Evolutionary conservation across 2,888 invertebrate genomes (phyloP), one percentile per base, ranked within the genome.

Genomic region (Pyrocoelia pectoralis): DNA sequence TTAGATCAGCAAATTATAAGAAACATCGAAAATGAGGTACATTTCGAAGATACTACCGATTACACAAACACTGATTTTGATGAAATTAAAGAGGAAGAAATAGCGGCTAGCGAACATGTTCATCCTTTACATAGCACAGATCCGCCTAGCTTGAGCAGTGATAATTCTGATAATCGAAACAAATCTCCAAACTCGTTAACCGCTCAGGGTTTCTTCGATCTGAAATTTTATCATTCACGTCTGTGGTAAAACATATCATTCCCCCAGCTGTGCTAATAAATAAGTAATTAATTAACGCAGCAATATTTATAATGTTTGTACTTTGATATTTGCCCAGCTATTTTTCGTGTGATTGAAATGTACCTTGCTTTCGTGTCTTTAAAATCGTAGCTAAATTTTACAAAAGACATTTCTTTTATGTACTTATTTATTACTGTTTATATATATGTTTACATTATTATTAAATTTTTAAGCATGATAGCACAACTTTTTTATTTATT

Each of bases 221-320:
- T 92, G 43, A 92, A 92, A 77, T 91, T 90, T 81, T 90, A 89
- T 79, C 91, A 91, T 80, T 91, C 89, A 73, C 89, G 88, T 72
- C 83, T 92, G 72, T 92, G 92, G 92, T 92, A 89, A 62, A 43
- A 56, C 12, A 17, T 53, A 38, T 51, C 28, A 18, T 29, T 43
- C 14, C n/a, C n/a, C 8, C 9, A 28, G 33, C n/a, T 40, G 15
- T 33, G 33, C 33, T n/a, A 15, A 40, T 13, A 33, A 15, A 12
- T 24, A 51, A 24, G 24, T 24, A 12, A 51, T 29, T 33, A 33
- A 14, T n/a, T 5, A 15, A 33, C 3, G 1, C 13, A 12, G 41
- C 15, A 17, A 28, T 53, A 53, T 52, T 38, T 28, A 28, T 46
- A n/a, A 49, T 28, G 17, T 60, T 60, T 55, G 17, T 61, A 61